Conservation (phyloP, 2,113 vertebrate species). For the Sprattus sprattus region DNA sequence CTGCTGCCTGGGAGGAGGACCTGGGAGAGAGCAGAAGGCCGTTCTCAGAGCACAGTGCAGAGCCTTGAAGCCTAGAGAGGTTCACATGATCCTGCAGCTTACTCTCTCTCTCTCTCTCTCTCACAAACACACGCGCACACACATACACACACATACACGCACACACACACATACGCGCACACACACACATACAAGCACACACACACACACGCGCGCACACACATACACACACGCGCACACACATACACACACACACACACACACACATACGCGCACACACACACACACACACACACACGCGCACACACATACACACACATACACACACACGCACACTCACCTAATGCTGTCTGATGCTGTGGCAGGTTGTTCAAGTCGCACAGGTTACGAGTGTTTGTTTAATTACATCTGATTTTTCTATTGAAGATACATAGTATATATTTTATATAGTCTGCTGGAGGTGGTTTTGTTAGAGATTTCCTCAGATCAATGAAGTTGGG, state of each 20-base stretch:
- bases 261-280: not conserved
- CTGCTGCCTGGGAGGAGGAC: not conserved
- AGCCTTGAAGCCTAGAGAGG: too few species aligned
- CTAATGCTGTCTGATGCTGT: too few species aligned
- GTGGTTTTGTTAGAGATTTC: not conserved
- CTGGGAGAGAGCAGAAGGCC: not conserved
- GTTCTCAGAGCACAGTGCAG: too few species aligned
- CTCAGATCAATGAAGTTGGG: not conserved
- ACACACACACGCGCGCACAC: not conserved
- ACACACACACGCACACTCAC: not conserved
- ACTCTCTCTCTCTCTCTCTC: too few species aligned
- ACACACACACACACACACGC: not conserved
- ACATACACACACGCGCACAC: not conserved
- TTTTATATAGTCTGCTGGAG: not conserved
- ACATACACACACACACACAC: not conserved
- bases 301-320: not conserved
- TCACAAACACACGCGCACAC: not conserved
- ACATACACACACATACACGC: not conserved
- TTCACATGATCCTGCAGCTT: not conserved
- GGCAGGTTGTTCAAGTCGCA: too few species aligned
- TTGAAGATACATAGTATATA: too few species aligned
- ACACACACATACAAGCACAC: not conserved
- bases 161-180: not conserved
- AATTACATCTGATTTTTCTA: not conserved
- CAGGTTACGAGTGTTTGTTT: not conserved